phyloP scores from a whole-genome alignment of 1,140 invertebrate genomes.

The Drosophila willistoni region DNA sequence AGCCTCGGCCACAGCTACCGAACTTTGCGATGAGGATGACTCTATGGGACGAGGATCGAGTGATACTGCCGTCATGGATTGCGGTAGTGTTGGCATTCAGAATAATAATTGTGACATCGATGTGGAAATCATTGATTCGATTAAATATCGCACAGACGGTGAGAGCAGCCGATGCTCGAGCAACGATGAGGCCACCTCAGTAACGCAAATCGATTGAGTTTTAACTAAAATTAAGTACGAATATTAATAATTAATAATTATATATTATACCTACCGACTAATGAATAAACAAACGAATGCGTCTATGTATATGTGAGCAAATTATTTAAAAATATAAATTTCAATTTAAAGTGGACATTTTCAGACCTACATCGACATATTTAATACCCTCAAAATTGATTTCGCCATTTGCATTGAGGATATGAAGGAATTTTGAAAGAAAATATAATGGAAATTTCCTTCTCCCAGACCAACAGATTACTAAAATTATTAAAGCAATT shows the following conservation, averaged over 20 bases:
- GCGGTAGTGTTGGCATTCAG: conserved; percentile 40
- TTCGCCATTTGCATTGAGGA: too few relatives aligned
- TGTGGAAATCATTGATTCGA: conserved; percentile 81
- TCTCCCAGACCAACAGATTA: too few relatives aligned
- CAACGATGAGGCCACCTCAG: conserved; percentile 75
- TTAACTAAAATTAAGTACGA: not conserved
- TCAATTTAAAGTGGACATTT: too few relatives aligned
- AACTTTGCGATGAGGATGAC: conserved; percentile 69
- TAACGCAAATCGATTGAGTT: conserved; percentile 73
- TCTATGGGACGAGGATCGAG: conserved; percentile 65
- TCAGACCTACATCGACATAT: too few relatives aligned
- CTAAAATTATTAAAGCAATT: too few relatives aligned
- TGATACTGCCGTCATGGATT: conserved; percentile 40
- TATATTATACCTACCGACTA: too few relatives aligned
- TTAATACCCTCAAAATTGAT: too few relatives aligned
- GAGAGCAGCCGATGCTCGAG: conserved; percentile 78
- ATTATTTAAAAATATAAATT: too few relatives aligned
- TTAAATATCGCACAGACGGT: conserved; percentile 77
- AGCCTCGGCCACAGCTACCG: conserved; percentile 58
- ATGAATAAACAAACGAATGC: conserved; percentile 5
- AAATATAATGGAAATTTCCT: too few relatives aligned
- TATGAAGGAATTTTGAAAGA: too few relatives aligned
- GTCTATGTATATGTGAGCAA: not conserved
- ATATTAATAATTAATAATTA: not conserved
- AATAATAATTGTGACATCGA: conserved; percentile 73